A percentile compares a stretch with the other conserved stretches of the same genome.
Conservation (phyloP, 2,113 vertebrate species). For the Apodemus speciosus region DNA sequence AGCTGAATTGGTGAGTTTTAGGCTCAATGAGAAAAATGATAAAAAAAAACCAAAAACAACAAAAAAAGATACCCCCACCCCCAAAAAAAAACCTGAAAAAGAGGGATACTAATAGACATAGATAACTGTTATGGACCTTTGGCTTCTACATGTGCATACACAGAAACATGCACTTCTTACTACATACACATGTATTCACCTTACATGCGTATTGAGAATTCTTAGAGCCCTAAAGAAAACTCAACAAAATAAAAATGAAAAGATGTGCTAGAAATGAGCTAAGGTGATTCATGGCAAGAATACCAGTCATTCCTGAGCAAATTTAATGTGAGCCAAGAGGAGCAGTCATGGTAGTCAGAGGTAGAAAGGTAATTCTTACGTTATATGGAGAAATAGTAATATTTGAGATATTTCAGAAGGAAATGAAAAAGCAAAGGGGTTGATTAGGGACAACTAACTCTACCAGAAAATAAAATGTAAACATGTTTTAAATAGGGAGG, state of each 20-base stretch:
- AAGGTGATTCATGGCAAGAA: neutral
- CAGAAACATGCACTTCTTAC: neutral
- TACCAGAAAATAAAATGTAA: neutral
- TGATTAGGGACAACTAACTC: neutral
- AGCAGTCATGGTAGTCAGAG: neutral
- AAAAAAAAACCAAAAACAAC: no score
- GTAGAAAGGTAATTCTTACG: neutral
- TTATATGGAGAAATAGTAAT: constrained; percentile 8
- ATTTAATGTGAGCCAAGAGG: neutral
- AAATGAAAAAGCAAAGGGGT: neutral
- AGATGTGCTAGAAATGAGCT: neutral
- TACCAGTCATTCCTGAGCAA: neutral
- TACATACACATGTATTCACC: neutral
- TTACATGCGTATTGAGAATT: neutral
- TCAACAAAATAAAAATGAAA: neutral
- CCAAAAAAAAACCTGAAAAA: neutral
- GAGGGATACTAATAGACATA: neutral
- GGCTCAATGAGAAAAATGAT: neutral
- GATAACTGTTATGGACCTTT: neutral
- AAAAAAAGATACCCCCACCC: no score
- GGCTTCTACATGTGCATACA: neutral
- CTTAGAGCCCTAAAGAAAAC: neutral
- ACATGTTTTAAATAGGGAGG: neutral
- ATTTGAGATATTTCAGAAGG: constrained; percentile 27
- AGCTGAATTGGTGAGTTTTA: neutral